Percentiles rank a stretch among this genome's conserved stretches.
phyloP scores from a whole-genome alignment of 2,888 invertebrate species.

The Spialia ferax region DNA sequence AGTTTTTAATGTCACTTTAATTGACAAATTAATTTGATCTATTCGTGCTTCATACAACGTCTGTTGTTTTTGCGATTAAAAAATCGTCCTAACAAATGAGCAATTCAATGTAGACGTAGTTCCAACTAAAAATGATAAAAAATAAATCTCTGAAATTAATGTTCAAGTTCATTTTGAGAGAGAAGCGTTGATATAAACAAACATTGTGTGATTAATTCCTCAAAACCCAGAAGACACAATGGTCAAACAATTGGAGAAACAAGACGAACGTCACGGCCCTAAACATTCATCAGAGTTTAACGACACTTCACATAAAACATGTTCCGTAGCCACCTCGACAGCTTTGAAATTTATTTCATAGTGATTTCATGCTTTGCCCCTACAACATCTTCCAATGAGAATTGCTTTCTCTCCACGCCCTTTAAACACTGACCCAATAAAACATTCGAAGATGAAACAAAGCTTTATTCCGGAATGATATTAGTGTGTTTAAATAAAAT shows the following conservation, averaged over 20 bases:
- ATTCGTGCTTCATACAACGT: too few species aligned
- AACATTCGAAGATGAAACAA: slow-evolving; percentile 34
- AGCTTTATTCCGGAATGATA: slow-evolving; percentile 19
- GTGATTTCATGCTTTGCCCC: slow-evolving; percentile 38
- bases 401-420: slow-evolving; percentile 39
- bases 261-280: slow-evolving; percentile 32
- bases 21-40: too few species aligned
- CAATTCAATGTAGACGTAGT: too few species aligned
- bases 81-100: too few species aligned
- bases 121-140: too few species aligned
- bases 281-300: slow-evolving; percentile 39
- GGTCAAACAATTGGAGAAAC: slow-evolving; percentile 29
- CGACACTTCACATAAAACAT: slow-evolving; percentile 40
- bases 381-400: slow-evolving; percentile 36
- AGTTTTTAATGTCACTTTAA: too few species aligned
- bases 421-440: slow-evolving; percentile 38
- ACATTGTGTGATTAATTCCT: not conserved
- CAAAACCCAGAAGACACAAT: slow-evolving; percentile 14
- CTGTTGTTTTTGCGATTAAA: too few species aligned
- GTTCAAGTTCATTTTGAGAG: too few species aligned
- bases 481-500: too few species aligned
- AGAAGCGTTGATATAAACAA: too few species aligned
- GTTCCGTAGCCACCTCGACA: slow-evolving; percentile 39
- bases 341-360: slow-evolving; percentile 39
- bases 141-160: too few species aligned